A percentile compares a stretch with the other conserved stretches of the same genome.
Evolutionary conservation across 2,113 vertebrate species (phyloP).

Genomic region (Calypte anna): DNA sequence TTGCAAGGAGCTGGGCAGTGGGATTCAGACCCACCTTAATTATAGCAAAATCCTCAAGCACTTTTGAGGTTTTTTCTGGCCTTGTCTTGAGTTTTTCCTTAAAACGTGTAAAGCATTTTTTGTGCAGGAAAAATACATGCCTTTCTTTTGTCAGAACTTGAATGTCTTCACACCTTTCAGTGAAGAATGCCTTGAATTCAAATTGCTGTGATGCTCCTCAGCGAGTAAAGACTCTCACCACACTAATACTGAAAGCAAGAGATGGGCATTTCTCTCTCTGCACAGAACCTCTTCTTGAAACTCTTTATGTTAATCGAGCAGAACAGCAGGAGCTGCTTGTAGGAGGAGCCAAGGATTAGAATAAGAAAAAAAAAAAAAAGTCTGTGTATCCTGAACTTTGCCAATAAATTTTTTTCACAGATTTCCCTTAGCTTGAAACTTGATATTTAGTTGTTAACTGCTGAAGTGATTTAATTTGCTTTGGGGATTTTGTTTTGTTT

Average conservation of each 20-base stretch:
- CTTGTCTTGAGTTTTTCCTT: not conserved
- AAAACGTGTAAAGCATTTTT: accelerated
- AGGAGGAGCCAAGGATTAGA: not conserved
- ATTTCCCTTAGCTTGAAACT: not conserved
- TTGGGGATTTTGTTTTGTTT: not conserved
- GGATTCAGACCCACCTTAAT: not conserved
- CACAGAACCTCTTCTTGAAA: not conserved
- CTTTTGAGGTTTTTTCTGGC: not conserved
- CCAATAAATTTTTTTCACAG: slow-evolving; percentile 12
- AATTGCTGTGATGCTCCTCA: not conserved
- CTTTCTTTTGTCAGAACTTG: not conserved
- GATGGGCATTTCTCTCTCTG: not conserved
- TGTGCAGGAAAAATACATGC: not conserved
- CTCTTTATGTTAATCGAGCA: not conserved
- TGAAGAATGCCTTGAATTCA: not conserved
- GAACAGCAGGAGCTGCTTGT: not conserved
- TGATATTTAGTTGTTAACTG: not conserved
- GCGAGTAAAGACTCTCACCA: not conserved
- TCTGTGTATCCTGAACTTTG: not conserved
- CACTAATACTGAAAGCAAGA: not conserved
- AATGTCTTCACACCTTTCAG: not conserved
- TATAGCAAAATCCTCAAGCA: not conserved
- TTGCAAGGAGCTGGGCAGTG: not conserved
- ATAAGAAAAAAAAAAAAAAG: not conserved
- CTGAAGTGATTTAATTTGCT: not conserved